Evolutionary conservation across 2,888 invertebrate genomes (phyloP).

Genomic region (Melieria crassipennis): DNA sequence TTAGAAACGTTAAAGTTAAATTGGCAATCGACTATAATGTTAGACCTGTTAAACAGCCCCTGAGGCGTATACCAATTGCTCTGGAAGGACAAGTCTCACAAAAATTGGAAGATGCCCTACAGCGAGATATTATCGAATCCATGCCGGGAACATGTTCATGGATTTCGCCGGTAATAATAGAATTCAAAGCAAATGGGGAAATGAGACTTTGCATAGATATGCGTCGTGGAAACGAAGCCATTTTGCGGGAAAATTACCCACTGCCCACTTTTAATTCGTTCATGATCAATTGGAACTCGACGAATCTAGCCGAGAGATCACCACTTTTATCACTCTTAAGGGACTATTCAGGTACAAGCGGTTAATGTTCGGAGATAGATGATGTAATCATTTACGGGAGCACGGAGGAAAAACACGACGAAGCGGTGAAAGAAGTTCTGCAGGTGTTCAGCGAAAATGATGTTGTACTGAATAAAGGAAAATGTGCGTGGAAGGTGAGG

Average conservation of each 20-base stretch:
- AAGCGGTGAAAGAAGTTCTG: not conserved
- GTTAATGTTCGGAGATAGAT: constrained; percentile 53
- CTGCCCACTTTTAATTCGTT: not conserved
- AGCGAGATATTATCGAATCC: too few species aligned
- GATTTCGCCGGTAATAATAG: too few species aligned
- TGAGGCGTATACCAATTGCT: too few species aligned
- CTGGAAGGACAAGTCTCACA: too few species aligned
- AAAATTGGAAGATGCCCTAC: too few species aligned
- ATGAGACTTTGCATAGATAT: too few species aligned
- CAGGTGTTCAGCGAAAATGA: constrained; percentile 19
- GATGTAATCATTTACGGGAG: constrained; percentile 10
- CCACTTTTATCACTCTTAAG: constrained; percentile 40
- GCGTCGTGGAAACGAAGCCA: not conserved
- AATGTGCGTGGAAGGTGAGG: constrained; percentile 44
- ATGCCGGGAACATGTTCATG: too few species aligned
- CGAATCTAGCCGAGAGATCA: constrained; percentile 37
- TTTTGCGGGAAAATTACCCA: not conserved
- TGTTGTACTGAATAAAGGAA: constrained; percentile 50
- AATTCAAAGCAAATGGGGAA: too few species aligned
- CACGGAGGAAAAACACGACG: too few species aligned
- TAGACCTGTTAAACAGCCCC: too few species aligned
- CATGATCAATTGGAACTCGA: constrained; percentile 48
- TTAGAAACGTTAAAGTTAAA: too few species aligned
- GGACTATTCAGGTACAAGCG: constrained; percentile 54
- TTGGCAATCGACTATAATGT: too few species aligned